Base-by-base conservation (phyloP, 2,797 vertebrate species). In the Cuniculus paca region DNA sequence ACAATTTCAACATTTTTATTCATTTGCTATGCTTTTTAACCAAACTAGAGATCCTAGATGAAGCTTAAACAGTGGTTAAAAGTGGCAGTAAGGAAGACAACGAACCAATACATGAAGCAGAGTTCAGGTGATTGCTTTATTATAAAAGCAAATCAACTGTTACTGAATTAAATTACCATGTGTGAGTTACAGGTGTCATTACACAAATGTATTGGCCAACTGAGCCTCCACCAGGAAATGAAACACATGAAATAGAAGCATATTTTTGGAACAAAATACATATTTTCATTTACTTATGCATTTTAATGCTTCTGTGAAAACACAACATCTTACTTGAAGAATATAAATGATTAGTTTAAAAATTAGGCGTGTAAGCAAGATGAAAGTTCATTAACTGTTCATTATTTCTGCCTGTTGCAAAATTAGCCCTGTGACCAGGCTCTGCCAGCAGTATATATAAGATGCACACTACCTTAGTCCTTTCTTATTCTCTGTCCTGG, bases 61-160 rank as follows among this genome's bases (percentile, higher is more conserved):
- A 92, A 72, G 65, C 36, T 56, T 70, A 80, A 75, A 58, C 28
- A 48, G 63, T 61, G 22, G 31, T 39, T 85, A 90, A 94, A 8
- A 6, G 34, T n/a, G 54, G 88, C 17, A 34, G 58, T 28, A 75
- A 84, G 52, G 45, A 85, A 70, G 74, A 96, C 90, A 90, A 91
- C 42, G 79, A 93, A 54, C 31, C 45, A 36, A 42, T 34, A 48
- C 17, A 34, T 3, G 56, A 82, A 88, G 70, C 28, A 6, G 31
- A 88, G n/a, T 72, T 89, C 63, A 84, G 75, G 70, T 83, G 75
- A 80, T 26, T 31, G 42, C 92, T 79, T 81, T 89, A 79, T 95
- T 88, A 80, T 80, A 75, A 77, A 82, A 52, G 58, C 42, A 95
- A 94, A 95, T 95, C 90, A 95, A 80, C 79, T 90, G 74, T 92